These are phyloP conservation scores for Hypomesus transpacificus DNA, from an alignment of 2,113 vertebrate genomes.

Conservation along the genomic window DNA sequence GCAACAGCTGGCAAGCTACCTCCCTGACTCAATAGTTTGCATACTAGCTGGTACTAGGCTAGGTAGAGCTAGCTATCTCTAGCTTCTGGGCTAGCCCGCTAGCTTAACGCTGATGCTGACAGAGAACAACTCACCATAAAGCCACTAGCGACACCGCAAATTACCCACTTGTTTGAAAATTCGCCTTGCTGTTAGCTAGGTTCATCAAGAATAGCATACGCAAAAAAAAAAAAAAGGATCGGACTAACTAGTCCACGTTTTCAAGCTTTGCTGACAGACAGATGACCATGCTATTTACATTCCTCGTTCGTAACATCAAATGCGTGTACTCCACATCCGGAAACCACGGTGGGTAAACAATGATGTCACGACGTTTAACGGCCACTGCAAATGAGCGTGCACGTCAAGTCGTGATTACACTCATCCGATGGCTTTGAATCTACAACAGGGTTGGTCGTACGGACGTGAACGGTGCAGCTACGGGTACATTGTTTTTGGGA, in stretches of 20 bases:
- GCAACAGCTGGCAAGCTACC: too few species aligned
- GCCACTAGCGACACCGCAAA: background rate
- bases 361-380: conserved; percentile 11
- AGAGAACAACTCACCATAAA: background rate
- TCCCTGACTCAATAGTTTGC: too few species aligned
- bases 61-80: background rate
- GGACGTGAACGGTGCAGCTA: too few species aligned
- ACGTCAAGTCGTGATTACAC: too few species aligned
- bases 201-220: too few species aligned
- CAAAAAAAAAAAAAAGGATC: too few species aligned
- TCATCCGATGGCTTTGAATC: too few species aligned
- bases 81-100: background rate
- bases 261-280: background rate
- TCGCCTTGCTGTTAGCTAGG: too few species aligned
- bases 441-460: too few species aligned
- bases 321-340: conserved; percentile 4
- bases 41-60: background rate
- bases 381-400: background rate
- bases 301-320: background rate
- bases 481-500: too few species aligned
- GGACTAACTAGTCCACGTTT: background rate
- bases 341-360: conserved; percentile 21
- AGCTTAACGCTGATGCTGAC: background rate
- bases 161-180: background rate
- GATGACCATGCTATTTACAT: conserved; percentile 1